A percentile compares a stretch with the other conserved stretches of the same genome.
Conservation (phyloP, 2,797 vertebrate species). For the Gymnopithys bicolor region DNA sequence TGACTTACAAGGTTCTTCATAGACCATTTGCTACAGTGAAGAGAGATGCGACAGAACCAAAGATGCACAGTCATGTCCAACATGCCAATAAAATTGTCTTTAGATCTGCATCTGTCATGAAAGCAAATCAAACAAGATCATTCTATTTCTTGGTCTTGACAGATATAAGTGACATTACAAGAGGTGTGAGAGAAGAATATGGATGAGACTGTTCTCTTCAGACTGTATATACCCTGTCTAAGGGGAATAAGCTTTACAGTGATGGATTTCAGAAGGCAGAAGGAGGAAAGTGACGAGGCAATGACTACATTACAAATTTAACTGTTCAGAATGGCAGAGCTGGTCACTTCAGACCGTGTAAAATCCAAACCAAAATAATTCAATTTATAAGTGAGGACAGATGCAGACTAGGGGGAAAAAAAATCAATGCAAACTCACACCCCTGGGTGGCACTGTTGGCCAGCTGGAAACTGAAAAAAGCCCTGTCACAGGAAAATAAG, state of each 20-base stretch:
- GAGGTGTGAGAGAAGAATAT: not conserved
- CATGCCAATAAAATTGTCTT: not conserved
- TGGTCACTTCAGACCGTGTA: not conserved
- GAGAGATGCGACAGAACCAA: not conserved
- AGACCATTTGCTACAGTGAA: not conserved
- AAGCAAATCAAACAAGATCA: not conserved
- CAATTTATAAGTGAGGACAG: not conserved
- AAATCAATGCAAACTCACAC: not conserved
- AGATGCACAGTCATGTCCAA: not conserved
- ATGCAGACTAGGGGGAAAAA: not conserved
- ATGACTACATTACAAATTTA: not conserved
- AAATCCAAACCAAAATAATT: not conserved
- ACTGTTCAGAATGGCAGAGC: not conserved
- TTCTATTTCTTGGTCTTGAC: not conserved
- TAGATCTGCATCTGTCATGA: not conserved
- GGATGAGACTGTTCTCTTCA: not conserved
- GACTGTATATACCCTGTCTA: not conserved
- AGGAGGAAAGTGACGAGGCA: not conserved
- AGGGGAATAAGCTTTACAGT: not conserved
- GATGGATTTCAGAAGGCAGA: not conserved
- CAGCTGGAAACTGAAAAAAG: not conserved
- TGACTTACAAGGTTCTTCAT: not conserved
- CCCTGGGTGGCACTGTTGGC: conserved; percentile 73
- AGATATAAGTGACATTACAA: not conserved
- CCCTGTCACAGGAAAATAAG: rapidly evolving